phyloP scores from a whole-genome alignment of 2,113 vertebrate species.

The Hydrochoerus hydrochaeris region DNA sequence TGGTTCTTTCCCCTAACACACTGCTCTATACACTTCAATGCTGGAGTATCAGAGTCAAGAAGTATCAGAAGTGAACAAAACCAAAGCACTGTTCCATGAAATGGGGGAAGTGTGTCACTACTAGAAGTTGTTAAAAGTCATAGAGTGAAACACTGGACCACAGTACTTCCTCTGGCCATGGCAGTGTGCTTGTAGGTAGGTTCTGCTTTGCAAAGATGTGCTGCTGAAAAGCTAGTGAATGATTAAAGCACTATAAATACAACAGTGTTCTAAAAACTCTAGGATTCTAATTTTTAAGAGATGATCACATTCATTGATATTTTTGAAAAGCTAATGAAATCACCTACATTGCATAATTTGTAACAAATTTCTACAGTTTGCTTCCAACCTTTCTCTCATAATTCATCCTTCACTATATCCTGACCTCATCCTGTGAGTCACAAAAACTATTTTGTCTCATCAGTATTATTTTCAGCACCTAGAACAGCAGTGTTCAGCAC shows the following conservation, averaged over 20 bases:
- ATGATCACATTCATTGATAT: conserved; percentile 9
- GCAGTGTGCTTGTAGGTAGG: not conserved
- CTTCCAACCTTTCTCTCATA: not conserved
- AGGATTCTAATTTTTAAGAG: conserved; percentile 4
- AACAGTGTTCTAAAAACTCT: not conserved
- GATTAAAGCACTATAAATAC: conserved; percentile 4
- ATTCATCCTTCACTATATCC: not conserved
- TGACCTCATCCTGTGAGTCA: not conserved
- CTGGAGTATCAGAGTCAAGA: not conserved
- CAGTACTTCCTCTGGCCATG: not conserved
- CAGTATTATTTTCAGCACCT: not conserved
- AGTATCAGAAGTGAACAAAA: not conserved
- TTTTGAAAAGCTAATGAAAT: conserved; percentile 50
- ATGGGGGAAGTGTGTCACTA: not conserved
- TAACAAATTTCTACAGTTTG: conserved; percentile 2
- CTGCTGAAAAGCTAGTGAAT: conserved; percentile 57
- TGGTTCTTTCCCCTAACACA: not conserved
- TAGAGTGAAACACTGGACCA: not conserved
- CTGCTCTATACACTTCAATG: not conserved
- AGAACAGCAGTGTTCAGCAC: not conserved
- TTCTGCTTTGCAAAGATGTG: not conserved
- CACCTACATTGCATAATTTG: conserved; percentile 12
- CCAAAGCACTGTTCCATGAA: not conserved
- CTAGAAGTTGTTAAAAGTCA: not conserved
- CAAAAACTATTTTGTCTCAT: not conserved